Percentiles rank a stretch among this genome's conserved stretches.
phyloP scores from a whole-genome alignment of 2,888 invertebrate genomes.

The Epinotia ramella region DNA sequence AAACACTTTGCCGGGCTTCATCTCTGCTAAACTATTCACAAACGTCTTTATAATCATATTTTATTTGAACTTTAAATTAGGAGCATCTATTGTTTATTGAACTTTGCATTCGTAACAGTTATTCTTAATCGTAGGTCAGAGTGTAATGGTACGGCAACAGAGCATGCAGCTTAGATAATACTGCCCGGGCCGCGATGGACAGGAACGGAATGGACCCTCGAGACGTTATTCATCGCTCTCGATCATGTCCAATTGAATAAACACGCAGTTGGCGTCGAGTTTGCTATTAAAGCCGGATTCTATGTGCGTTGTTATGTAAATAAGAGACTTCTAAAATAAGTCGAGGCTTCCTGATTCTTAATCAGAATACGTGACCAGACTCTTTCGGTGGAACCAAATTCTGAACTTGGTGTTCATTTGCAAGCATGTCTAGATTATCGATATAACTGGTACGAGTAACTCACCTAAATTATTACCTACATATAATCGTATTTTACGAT shows the following conservation, averaged over 20 bases:
- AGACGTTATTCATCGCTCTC: conserved; percentile 73
- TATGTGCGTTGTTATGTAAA: conserved; percentile 72
- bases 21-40: not conserved
- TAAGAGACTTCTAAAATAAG: conserved; percentile 53
- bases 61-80: too few species aligned
- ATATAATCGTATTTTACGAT: not conserved
- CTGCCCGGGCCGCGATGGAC: not conserved
- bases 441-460: not conserved
- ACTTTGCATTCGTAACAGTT: not conserved
- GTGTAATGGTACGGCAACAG: not conserved
- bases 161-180: not conserved
- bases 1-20: not conserved
- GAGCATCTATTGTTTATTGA: too few species aligned
- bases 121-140: not conserved
- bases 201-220: conserved; percentile 55
- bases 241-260: conserved; percentile 80
- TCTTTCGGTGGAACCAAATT: conserved; percentile 4
- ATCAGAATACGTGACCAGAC: conserved; percentile 33
- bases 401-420: not conserved
- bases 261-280: conserved; percentile 66
- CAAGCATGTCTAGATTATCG: not conserved
- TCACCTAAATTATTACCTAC: not conserved
- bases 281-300: conserved; percentile 62
- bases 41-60: too few species aligned
- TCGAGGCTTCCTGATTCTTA: conserved; percentile 39